Conservation (phyloP, 2,797 vertebrate species). For the Uromys caudimaculatus region DNA sequence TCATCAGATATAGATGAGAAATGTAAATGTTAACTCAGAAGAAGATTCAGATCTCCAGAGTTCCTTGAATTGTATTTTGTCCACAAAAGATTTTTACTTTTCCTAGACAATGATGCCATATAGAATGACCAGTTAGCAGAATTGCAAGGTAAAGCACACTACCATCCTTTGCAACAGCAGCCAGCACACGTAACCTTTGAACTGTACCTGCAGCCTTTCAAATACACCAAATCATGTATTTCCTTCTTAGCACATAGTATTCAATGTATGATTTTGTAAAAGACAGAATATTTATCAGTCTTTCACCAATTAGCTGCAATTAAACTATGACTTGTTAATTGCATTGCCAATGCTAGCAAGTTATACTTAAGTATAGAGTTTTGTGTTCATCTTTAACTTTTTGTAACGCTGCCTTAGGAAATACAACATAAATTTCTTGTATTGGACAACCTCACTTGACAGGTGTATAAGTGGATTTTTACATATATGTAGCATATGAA, state of each 20-base stretch:
- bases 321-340: neutral
- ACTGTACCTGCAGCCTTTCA: neutral
- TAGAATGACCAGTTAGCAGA: neutral
- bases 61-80: neutral
- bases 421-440: neutral
- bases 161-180: neutral
- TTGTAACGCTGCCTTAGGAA: neutral
- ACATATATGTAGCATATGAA: neutral
- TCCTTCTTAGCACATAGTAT: neutral
- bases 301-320: neutral
- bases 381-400: slow-evolving; percentile 1
- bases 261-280: neutral
- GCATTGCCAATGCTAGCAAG: neutral
- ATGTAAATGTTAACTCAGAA: neutral
- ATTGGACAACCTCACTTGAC: neutral
- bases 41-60: neutral
- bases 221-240: neutral
- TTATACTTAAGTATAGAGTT: neutral
- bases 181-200: neutral
- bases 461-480: neutral
- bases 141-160: neutral
- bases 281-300: neutral
- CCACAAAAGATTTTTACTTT: neutral
- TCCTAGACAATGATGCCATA: neutral
- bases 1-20: neutral